Conservation (phyloP, 1,140 invertebrate genomes). For the Akabosia matsudoensis region DNA sequence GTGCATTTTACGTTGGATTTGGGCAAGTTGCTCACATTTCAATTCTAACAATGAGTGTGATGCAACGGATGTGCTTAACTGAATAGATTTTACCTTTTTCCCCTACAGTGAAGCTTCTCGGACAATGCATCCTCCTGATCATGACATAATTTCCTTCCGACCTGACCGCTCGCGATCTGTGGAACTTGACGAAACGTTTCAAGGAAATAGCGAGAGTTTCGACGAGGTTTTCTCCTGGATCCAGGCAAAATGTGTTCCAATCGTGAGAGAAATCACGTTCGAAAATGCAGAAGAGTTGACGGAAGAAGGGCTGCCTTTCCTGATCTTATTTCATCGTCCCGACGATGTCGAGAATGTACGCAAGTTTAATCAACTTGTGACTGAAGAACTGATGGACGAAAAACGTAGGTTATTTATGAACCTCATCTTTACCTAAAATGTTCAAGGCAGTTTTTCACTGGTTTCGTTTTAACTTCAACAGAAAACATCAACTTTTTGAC, state of each 20-base stretch:
- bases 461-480: constrained; percentile 51
- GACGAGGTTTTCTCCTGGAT: constrained; percentile 65
- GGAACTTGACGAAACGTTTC: constrained; percentile 77
- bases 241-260: constrained; percentile 74
- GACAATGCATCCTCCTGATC: constrained; percentile 76
- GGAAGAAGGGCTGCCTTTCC: constrained; percentile 97
- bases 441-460: not conserved
- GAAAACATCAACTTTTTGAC: constrained; percentile 93
- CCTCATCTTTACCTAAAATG: not conserved
- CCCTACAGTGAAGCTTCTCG: constrained; percentile 57
- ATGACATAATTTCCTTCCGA: constrained; percentile 75
- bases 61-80: constrained; percentile 18
- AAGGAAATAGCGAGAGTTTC: constrained; percentile 66
- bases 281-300: constrained; percentile 99
- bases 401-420: constrained; percentile 70
- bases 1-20: constrained; percentile 87
- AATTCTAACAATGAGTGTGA: not conserved
- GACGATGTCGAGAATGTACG: constrained; percentile 83
- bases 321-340: constrained; percentile 91
- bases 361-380: constrained; percentile 78
- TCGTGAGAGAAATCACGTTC: constrained; percentile 93
- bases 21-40: constrained; percentile 64
- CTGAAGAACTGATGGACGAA: constrained; percentile 72
- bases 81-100: constrained; percentile 10
- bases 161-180: constrained; percentile 72